Evolutionary conservation across 2,113 vertebrate genomes (phyloP), one percentile per base, ranked within the genome.

Genomic region (Diphyllodes magnificus): DNA sequence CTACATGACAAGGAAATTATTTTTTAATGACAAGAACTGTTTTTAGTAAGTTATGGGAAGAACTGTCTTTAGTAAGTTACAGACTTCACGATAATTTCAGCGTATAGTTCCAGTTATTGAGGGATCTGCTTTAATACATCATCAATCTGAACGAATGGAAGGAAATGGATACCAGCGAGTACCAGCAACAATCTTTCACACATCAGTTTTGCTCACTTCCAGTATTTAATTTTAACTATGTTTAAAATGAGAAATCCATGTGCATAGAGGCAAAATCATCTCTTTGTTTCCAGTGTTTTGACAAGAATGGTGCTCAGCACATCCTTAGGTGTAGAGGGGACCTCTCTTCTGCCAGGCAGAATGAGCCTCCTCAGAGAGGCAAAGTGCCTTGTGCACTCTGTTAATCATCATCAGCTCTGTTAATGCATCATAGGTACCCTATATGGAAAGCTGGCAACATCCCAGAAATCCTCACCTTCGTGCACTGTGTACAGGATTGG

Each of bases 1-100:
- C 35, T n/a, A 39, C 0, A 2, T 25, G 7, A 66, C 7, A 60
- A 3, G 3, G 12, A 44, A 54, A n/a, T 51, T 0, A 21, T 24
- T 60, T 57, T 86, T 85, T 20, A 71, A n/a, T 33, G 14, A 28
- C 24, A 76, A 64, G 35, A 84, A 24, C 8, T 71, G 13, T 17
- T 35, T n/a, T 27, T 15, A 30, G 7, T 15, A 35, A 71, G 20
- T 63, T 61, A 87, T 1, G 3, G 13, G 31, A 78, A 70, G 9
- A 86, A 49, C 11, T 66, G 17, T 18, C 49, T 45, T 27, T 10
- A 51, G 12, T 11, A 35, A 80, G 14, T 56, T 68, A 79, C 12
- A 35, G 33, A 50, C 49, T 33, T 47, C 13, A 56, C 4, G 15
- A 10, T 37, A 3, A 64, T 49, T 78, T 66, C 77, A 27, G 35